phyloP scores from a whole-genome alignment of 2,797 vertebrate genomes.

The Scolopax bukidnonensis region DNA sequence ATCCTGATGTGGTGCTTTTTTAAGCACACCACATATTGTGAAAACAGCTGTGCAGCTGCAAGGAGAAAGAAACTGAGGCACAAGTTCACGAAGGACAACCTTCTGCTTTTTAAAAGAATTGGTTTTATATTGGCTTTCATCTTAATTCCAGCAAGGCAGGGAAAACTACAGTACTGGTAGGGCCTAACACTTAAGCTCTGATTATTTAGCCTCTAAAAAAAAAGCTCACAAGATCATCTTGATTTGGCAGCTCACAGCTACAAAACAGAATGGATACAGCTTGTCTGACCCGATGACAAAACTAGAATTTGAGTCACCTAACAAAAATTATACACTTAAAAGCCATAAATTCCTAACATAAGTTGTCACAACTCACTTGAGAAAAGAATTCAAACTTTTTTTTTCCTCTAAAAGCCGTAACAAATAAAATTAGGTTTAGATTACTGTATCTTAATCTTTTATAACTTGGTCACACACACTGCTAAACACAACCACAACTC shows the following conservation, averaged over 20 bases:
- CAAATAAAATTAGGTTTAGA: background rate
- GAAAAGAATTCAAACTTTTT: background rate
- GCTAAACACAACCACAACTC: fast-evolving
- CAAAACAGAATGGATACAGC: background rate
- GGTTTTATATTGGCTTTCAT: background rate
- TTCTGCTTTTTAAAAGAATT: background rate
- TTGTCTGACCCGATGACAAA: background rate
- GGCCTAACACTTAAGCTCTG: background rate
- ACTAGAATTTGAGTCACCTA: background rate
- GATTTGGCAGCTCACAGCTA: background rate
- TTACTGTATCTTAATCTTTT: background rate
- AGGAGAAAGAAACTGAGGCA: background rate
- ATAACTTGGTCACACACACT: fast-evolving
- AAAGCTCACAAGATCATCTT: background rate
- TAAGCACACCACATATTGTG: fast-evolving
- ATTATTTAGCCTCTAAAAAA: background rate
- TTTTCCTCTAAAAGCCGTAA: background rate
- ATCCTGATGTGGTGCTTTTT: background rate
- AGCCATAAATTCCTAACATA: background rate
- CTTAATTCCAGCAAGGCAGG: background rate
- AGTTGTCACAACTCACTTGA: background rate
- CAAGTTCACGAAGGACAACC: fast-evolving
- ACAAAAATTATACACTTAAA: background rate
- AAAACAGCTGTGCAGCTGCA: background rate
- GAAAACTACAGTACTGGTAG: background rate